Base-by-base conservation (phyloP, 2,888 invertebrate species). In the Merodon equestris region DNA sequence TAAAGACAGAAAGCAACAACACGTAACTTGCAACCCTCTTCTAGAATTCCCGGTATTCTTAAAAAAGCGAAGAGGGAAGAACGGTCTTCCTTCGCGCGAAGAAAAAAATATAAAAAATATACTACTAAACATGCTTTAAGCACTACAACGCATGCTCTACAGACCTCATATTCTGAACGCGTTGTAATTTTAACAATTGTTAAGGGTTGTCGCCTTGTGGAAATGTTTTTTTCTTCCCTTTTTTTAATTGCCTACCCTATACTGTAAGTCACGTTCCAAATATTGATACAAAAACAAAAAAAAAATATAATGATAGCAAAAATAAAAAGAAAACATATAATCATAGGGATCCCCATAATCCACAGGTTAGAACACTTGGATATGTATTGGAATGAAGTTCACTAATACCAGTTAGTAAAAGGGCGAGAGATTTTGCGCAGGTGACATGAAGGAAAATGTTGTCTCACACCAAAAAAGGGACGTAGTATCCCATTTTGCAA, bases 381-480 rank as follows among this genome's bases (percentile, higher is more conserved):
- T 79, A 60, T 74, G 74, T 79, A 45, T 63, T 79, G 79, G 79
- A 79, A 70, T 74, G 74, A 40, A 79, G 68, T 68, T 51, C 64
- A 79, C 79, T 74, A 79, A 73, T 64, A 79, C 79, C 3, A 10
- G n/a, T 10, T n/a, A 74, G 50, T 45, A 68, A 40, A 64, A 64
- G 79, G 79, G 79, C 68, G 79, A 79, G 79, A 74, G 79, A 79
- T 79, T 79, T 79, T 79, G 79, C 79, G 79, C 79, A 79, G 79
- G 79, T 79, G 70, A 74, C 44, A 60, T 50, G 54, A 68, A 74
- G 45, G 63, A 70, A 72, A 70, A 64, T 56, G 38, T 51, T 9
- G 60, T 60, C 74, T 70, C 79, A 74, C 64, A 64, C 74, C 73
- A 53, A 44, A 48, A 63, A 68, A 73, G 60, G 64, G 74, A 64